Conservation (phyloP, 1,140 invertebrate species). For the Brachionus rotundiformis region DNA sequence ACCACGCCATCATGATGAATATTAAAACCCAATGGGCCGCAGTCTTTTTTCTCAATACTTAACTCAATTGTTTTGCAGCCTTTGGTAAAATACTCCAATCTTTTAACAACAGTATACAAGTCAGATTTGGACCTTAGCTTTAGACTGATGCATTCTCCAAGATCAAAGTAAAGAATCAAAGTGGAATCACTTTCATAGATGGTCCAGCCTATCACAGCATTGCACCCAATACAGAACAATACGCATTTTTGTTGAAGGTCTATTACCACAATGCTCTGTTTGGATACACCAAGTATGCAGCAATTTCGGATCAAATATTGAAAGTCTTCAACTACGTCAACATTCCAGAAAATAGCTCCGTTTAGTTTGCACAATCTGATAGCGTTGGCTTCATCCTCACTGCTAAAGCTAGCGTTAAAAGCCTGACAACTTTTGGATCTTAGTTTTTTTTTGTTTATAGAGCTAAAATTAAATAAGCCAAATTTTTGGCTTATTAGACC, state of each 20-base stretch:
- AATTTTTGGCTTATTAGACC: background rate
- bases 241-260: conserved; percentile 79
- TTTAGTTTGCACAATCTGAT: conserved; percentile 3
- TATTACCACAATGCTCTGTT: conserved; percentile 81
- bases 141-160: conserved; percentile 45
- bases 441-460: conserved; percentile 33
- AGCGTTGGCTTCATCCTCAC: background rate
- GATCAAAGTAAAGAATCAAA: conserved; percentile 22
- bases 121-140: conserved; percentile 68
- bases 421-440: conserved; percentile 43
- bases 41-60: conserved; percentile 74
- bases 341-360: conserved; percentile 28
- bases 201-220: conserved; percentile 80
- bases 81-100: conserved; percentile 73
- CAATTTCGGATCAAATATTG: conserved; percentile 73
- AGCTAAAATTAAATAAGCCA: conserved; percentile 30
- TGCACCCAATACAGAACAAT: conserved; percentile 81
- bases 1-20: conserved; percentile 92
- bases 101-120: conserved; percentile 74
- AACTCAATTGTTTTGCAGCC: conserved; percentile 75
- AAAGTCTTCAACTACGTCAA: conserved; percentile 63
- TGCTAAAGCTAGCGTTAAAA: conserved; percentile 39
- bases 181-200: conserved; percentile 69
- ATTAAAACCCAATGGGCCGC: conserved; percentile 88
- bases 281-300: conserved; percentile 81